These are phyloP conservation scores for Aradophagus sp. DNA, from an alignment of 1,140 invertebrate species.

Conservation along the genomic window DNA sequence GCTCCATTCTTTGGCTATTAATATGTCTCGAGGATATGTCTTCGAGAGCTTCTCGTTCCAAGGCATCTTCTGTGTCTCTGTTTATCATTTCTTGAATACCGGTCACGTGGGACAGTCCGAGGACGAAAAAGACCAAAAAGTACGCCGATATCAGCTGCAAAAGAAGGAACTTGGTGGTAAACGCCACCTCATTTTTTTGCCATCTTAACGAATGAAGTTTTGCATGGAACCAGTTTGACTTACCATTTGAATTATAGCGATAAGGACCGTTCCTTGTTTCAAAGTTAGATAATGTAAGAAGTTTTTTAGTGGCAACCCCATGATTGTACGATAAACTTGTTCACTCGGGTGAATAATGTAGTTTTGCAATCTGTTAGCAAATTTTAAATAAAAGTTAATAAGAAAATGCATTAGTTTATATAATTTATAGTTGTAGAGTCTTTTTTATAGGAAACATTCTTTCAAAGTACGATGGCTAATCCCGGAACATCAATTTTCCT, in stretches of 20 bases:
- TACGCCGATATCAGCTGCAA: slow-evolving; percentile 72
- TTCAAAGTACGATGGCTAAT: too few relatives aligned
- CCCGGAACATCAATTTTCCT: too few relatives aligned
- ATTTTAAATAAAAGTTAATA: too few relatives aligned
- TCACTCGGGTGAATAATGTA: too few relatives aligned
- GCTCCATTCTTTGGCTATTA: slow-evolving; percentile 72
- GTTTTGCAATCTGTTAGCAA: too few relatives aligned
- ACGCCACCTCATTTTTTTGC: not conserved
- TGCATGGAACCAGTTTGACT: slow-evolving; percentile 26
- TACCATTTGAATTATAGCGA: slow-evolving; percentile 74
- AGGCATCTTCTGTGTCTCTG: slow-evolving; percentile 72
- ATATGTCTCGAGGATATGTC: slow-evolving; percentile 71
- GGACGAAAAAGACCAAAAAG: slow-evolving; percentile 70
- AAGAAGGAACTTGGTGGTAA: not conserved
- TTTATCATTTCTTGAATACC: slow-evolving; percentile 73
- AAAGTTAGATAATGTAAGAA: slow-evolving; percentile 72
- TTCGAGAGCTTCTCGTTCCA: slow-evolving; percentile 69
- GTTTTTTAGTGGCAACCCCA: slow-evolving; percentile 66
- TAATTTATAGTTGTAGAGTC: too few relatives aligned
- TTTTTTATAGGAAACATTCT: too few relatives aligned
- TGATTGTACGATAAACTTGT: too few relatives aligned
- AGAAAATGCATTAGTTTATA: too few relatives aligned
- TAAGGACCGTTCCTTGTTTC: slow-evolving; percentile 74
- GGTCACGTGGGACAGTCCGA: slow-evolving; percentile 71
- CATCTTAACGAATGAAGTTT: not conserved